Evolutionary conservation across 2,113 vertebrate genomes (phyloP), one percentile per base, ranked within the genome.

Genomic region (Melanocharis versteri): DNA sequence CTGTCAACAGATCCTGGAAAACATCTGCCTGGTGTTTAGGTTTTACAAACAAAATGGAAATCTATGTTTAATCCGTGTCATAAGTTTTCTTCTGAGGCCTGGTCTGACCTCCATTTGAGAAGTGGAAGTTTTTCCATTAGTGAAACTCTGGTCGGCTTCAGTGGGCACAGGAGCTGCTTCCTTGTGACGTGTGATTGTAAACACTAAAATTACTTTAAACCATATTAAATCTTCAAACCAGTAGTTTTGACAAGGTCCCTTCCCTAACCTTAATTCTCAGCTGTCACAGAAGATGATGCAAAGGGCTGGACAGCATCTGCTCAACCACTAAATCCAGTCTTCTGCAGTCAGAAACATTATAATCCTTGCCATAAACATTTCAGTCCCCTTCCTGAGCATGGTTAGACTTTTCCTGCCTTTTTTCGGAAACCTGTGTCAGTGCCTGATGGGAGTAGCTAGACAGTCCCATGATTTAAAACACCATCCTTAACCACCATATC

Each of bases 101-200:
- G 40, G 31, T 75, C 56, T 94, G 71, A 78, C 40, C 39, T 89
- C 51, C 33, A 6, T 66, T 80, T 73, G 51, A 62, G 64, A 89
- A 84, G 31, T 40, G 45, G 60, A 89, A 64, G 45, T 66, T 89
- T 87, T 92, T 89, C 87, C 69, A 33, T 84, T 94, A 87, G 47
- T 48, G 71, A 81, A 91, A 78, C 47, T 37, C 80, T 68, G 18
- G 61, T 89, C 26, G 35, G 26, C 83, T 84, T 95, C 61, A 91
- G 37, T 61, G 53, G 60, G 61, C 39, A 75, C 45, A 72, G 80
- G 69, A 94, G n/a, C 48, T 83, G 47, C 27, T 90, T 92, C 44
- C 37, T 64, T 60, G 26, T 90, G 89, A 87, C 0, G 0, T 27
- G 31, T 53, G 54, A 56, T 60, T 56, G 19, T 84, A 93, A 96